Conservation (phyloP, 1,140 invertebrate species). For the Cepaea nemoralis region DNA sequence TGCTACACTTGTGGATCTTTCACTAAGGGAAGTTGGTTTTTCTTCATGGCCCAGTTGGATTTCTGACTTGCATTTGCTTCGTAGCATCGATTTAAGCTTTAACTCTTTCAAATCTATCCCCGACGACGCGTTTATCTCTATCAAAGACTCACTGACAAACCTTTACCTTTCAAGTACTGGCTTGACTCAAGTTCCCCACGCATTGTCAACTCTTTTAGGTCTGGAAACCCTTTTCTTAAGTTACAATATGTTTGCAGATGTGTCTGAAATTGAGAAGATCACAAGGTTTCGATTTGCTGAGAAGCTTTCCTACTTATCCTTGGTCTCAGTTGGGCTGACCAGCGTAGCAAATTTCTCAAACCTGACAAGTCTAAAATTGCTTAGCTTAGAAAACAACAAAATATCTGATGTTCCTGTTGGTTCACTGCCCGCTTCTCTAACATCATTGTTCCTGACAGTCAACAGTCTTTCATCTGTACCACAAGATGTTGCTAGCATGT, state of each 20-base stretch:
- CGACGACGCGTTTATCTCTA: neutral
- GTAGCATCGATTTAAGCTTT: neutral
- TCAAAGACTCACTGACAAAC: neutral
- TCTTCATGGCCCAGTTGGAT: neutral
- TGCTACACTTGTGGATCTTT: neutral
- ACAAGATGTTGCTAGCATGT: neutral
- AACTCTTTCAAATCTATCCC: neutral
- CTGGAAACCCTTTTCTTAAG: neutral
- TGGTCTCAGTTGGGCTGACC: too few relatives aligned
- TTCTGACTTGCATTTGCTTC: neutral
- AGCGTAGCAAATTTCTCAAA: too few relatives aligned
- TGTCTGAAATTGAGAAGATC: too few relatives aligned
- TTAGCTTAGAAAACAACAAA: too few relatives aligned
- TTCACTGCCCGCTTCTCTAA: too few relatives aligned
- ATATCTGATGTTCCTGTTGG: too few relatives aligned
- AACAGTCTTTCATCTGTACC: too few relatives aligned
- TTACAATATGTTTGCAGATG: too few relatives aligned
- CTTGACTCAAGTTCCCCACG: neutral
- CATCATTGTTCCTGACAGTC: too few relatives aligned
- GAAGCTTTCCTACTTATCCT: too few relatives aligned
- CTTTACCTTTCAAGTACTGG: neutral
- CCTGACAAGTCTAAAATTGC: too few relatives aligned
- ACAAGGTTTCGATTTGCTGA: too few relatives aligned
- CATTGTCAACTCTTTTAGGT: neutral
- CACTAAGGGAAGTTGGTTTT: neutral